A percentile compares a stretch with the other conserved stretches of the same genome.
phyloP scores from a whole-genome alignment of 1,140 invertebrate species.

The Drosophila repleta region DNA sequence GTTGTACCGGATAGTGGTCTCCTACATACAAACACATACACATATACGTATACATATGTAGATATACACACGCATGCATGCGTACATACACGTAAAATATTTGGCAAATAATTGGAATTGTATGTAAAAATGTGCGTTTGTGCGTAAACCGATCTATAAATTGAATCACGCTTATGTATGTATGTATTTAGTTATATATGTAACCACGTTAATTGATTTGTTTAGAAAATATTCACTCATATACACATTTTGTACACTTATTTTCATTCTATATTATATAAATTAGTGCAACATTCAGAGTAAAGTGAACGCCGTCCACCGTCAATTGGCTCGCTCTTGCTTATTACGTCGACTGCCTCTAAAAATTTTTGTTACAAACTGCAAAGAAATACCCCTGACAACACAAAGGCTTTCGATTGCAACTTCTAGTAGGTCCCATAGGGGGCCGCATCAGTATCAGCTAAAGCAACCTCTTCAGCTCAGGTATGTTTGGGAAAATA shows the following conservation, averaged over 20 bases:
- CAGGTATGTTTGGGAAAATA: slow-evolving; percentile 35
- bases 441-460: slow-evolving; percentile 14
- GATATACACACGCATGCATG: slow-evolving; percentile 11
- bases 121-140: slow-evolving; percentile 6
- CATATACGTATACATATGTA: slow-evolving; percentile 13
- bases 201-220: neutral
- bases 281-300: slow-evolving; percentile 54
- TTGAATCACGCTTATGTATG: slow-evolving; percentile 3
- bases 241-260: slow-evolving; percentile 12
- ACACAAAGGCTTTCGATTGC: slow-evolving; percentile 9
- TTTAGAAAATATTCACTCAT: neutral
- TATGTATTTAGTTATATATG: slow-evolving; percentile 12
- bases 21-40: neutral
- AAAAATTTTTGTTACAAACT: slow-evolving; percentile 20
- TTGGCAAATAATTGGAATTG: slow-evolving; percentile 4
- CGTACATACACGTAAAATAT: neutral
- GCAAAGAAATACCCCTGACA: slow-evolving; percentile 18
- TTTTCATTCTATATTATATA: slow-evolving; percentile 41
- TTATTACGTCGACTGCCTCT: slow-evolving; percentile 47
- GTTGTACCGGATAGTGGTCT: neutral
- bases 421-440: slow-evolving; percentile 30
- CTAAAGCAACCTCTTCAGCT: slow-evolving; percentile 33
- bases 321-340: slow-evolving; percentile 48
- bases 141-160: neutral
- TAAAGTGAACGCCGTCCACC: slow-evolving; percentile 51